Evolutionary conservation across 2,888 invertebrate genomes (phyloP).

Genomic region (Scrobipalpa costella): DNA sequence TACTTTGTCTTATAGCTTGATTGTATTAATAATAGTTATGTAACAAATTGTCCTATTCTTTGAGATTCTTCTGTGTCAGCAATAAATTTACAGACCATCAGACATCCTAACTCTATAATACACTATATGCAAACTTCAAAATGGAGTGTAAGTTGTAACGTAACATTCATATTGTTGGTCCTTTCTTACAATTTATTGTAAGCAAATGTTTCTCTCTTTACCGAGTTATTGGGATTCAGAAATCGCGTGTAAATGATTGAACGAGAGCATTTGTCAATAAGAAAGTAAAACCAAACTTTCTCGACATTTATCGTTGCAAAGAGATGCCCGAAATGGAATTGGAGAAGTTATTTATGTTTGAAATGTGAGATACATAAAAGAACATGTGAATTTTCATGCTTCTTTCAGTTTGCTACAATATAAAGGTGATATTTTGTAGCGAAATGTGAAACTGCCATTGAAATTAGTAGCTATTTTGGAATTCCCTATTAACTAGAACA

Average conservation of each 20-base stretch:
- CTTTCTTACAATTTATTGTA: not conserved
- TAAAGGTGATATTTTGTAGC: not conserved
- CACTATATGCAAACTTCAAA: no score
- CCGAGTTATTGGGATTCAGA: conserved; percentile 18
- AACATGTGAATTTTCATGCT: not conserved
- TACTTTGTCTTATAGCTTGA: no score
- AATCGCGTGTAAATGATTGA: conserved; percentile 20
- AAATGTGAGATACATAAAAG: not conserved
- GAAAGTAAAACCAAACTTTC: conserved; percentile 19
- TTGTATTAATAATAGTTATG: no score
- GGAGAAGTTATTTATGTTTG: conserved; percentile 9
- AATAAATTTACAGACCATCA: no score
- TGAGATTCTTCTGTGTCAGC: no score
- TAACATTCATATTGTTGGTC: not conserved
- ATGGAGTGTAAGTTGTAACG: not conserved
- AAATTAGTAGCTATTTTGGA: no score
- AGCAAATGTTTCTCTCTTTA: not conserved
- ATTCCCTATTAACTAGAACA: no score
- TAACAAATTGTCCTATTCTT: no score
- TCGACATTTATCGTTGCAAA: conserved; percentile 11
- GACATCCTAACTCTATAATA: no score
- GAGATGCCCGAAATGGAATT: conserved; percentile 8
- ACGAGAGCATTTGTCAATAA: conserved; percentile 19
- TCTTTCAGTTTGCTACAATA: not conserved
- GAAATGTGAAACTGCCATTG: no score